Conservation (phyloP, 2,113 vertebrate species). For the Chionis minor region DNA sequence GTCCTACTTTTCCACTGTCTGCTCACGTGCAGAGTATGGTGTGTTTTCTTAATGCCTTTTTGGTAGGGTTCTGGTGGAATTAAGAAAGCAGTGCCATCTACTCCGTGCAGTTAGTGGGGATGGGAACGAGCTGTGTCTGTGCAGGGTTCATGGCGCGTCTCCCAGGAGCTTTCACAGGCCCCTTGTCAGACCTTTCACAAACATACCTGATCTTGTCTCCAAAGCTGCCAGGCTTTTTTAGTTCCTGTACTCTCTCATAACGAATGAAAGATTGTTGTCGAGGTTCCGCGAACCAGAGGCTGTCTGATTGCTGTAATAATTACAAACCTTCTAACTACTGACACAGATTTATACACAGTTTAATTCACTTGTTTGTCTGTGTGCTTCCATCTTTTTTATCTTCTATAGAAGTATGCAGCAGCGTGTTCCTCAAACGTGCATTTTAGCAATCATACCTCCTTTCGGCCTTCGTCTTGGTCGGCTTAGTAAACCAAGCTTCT, state of each 20-base stretch:
- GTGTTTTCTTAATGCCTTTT: background rate
- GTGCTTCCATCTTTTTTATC: background rate
- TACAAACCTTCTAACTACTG: background rate
- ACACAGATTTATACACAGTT: background rate
- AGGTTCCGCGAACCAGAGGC: background rate
- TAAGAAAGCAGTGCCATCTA: background rate
- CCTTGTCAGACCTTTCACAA: background rate
- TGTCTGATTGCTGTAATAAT: background rate
- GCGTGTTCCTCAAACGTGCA: background rate
- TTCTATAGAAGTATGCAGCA: background rate
- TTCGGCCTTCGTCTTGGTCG: background rate
- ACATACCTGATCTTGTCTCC: background rate
- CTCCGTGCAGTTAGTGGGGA: background rate
- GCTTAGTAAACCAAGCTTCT: background rate
- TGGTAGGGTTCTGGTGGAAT: background rate
- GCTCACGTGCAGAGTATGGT: too few relatives aligned
- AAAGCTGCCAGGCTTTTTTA: background rate
- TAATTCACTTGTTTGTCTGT: background rate
- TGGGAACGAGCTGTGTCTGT: background rate
- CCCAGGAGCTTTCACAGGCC: background rate
- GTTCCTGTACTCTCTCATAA: background rate
- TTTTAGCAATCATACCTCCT: background rate
- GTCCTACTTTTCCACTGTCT: background rate
- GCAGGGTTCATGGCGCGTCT: background rate
- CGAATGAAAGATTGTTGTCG: background rate